A percentile compares a stretch with the other conserved stretches of the same genome.
These are phyloP conservation scores for Enteromius trimaculatus DNA, from an alignment of 2,797 vertebrate genomes.

Conservation along the genomic window DNA sequence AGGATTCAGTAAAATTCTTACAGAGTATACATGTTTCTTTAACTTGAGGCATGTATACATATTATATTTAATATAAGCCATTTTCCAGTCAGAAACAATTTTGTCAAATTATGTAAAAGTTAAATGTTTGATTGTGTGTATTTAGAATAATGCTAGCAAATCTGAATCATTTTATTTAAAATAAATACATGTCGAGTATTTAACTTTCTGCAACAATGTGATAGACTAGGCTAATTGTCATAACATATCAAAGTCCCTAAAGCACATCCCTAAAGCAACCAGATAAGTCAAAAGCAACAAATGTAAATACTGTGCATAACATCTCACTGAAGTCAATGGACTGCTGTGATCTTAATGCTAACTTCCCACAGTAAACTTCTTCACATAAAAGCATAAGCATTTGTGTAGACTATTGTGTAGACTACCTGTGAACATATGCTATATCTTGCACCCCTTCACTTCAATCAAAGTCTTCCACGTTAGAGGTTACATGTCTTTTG, in stretches of 20 bases:
- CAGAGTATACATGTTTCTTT: neutral
- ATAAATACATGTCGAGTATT: neutral
- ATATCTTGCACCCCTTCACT: constrained; percentile 28
- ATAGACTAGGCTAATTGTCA: neutral
- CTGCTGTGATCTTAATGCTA: neutral
- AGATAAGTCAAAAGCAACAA: neutral
- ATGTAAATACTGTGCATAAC: neutral
- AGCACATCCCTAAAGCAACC: neutral
- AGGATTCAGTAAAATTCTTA: neutral
- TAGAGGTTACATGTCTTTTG: constrained; percentile 47
- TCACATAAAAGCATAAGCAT: neutral
- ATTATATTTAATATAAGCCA: neutral
- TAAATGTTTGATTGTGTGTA: neutral
- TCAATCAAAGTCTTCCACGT: constrained; percentile 32
- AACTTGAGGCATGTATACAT: neutral
- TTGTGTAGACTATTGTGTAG: constrained; percentile 18
- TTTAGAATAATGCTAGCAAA: neutral
- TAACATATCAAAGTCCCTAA: neutral
- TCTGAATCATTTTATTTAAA: neutral
- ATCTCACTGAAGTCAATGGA: neutral
- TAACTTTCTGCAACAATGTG: neutral
- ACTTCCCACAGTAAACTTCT: neutral
- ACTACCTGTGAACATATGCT: constrained; percentile 52
- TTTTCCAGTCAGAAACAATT: neutral
- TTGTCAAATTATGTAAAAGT: neutral